Percentiles rank a stretch among this genome's conserved stretches.
Conservation (phyloP, 2,888 invertebrate genomes). For the Cryptus armator region DNA sequence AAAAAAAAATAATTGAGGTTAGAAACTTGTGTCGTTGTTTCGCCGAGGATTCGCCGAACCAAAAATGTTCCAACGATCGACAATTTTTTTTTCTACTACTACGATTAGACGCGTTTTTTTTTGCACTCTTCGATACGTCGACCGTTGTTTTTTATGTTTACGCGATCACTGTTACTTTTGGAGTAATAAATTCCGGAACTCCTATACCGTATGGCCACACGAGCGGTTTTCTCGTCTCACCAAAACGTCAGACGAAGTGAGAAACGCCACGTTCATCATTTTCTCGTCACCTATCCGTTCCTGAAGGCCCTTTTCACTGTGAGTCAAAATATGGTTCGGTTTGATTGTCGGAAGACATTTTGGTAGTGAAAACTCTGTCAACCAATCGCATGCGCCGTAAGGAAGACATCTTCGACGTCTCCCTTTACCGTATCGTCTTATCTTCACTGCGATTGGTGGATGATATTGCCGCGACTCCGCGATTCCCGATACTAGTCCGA, state of each 20-base stretch:
- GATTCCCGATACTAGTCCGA: too few relatives aligned
- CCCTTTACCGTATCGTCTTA: too few relatives aligned
- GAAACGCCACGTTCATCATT: conserved; percentile 61
- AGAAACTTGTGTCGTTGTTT: background rate
- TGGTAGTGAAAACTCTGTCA: background rate
- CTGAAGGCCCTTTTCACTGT: background rate
- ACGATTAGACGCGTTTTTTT: background rate
- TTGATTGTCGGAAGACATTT: too few relatives aligned
- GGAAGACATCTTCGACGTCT: background rate
- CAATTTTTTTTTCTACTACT: background rate
- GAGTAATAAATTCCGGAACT: background rate
- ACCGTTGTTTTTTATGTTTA: background rate
- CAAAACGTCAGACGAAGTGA: conserved; percentile 33
- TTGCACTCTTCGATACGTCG: background rate
- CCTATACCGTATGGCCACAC: conserved; percentile 49
- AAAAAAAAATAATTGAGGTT: conserved; percentile 2
- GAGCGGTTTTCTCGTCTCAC: background rate
- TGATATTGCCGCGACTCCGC: too few relatives aligned
- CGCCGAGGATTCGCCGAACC: too few relatives aligned
- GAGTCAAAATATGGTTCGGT: background rate
- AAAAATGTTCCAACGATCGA: background rate
- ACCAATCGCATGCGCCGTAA: background rate
- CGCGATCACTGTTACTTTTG: background rate
- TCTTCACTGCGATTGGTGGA: too few relatives aligned
- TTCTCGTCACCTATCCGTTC: conserved; percentile 22